A percentile compares a stretch with the other conserved stretches of the same genome.
Conservation (phyloP, 1,140 invertebrate genomes). For the Solenopsis invicta region DNA sequence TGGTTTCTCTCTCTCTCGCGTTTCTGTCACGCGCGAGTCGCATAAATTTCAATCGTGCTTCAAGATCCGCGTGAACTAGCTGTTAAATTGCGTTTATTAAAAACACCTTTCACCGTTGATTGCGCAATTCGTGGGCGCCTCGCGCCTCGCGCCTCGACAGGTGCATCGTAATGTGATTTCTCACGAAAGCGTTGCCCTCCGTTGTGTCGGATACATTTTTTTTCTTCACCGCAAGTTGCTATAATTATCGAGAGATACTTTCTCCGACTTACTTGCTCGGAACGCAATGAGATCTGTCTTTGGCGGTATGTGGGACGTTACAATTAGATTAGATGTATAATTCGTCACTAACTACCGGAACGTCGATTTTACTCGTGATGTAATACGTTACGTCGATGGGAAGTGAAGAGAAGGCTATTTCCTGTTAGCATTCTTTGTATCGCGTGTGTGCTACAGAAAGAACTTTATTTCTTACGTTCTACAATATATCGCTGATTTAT, state of each 20-base stretch:
- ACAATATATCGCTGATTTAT: not conserved
- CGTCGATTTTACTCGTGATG: slow-evolving; percentile 35
- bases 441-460: not conserved
- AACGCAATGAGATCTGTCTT: slow-evolving; percentile 60
- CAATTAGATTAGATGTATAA: slow-evolving; percentile 70
- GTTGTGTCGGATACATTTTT: slow-evolving; percentile 6
- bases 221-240: not conserved
- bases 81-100: slow-evolving; percentile 11
- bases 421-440: not conserved
- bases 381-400: slow-evolving; percentile 22
- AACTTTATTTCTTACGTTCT: not conserved
- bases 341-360: slow-evolving; percentile 51
- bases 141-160: too few species aligned
- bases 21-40: not conserved
- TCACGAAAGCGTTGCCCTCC: slow-evolving; percentile 54
- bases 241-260: slow-evolving; percentile 59
- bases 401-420: slow-evolving; percentile 2
- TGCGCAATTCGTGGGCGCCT: not conserved
- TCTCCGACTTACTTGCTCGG: slow-evolving; percentile 50
- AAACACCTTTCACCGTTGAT: not conserved
- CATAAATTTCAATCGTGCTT: not conserved
- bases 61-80: not conserved
- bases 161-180: slow-evolving; percentile 27
- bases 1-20: not conserved
- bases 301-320: slow-evolving; percentile 7